Percentiles rank a stretch among this genome's conserved stretches.
Evolutionary conservation across 2,797 vertebrate genomes (phyloP).

Genomic region (Sebastes aleutianus): DNA sequence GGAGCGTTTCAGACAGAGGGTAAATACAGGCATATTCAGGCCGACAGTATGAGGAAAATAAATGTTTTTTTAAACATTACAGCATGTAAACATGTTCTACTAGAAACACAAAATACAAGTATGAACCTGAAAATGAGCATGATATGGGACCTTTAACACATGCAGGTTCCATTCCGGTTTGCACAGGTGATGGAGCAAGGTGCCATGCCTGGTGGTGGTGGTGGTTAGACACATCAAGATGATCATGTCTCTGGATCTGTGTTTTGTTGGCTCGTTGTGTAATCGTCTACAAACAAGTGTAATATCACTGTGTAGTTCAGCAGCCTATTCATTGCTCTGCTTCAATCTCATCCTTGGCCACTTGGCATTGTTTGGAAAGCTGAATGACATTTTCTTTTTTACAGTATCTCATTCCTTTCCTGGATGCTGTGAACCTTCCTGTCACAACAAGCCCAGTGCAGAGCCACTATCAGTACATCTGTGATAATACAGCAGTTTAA

Average conservation of each 20-base stretch:
- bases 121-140: too few relatives aligned
- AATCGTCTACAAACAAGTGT: background rate
- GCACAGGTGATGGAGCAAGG: too few relatives aligned
- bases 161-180: too few relatives aligned
- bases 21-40: too few relatives aligned
- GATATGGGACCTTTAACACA: too few relatives aligned
- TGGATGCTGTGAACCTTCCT: background rate
- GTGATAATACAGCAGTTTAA: background rate
- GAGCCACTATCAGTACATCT: background rate
- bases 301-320: background rate
- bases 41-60: too few relatives aligned
- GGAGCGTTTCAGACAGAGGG: too few relatives aligned
- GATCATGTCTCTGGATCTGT: background rate
- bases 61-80: too few relatives aligned
- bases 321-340: background rate
- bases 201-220: too few relatives aligned
- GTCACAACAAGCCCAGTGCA: conserved; percentile 23
- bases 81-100: too few relatives aligned
- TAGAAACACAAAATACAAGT: too few relatives aligned
- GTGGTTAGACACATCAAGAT: too few relatives aligned
- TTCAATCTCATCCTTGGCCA: background rate
- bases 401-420: background rate
- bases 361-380: background rate
- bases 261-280: background rate
- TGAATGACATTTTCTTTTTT: background rate